A percentile compares a stretch with the other conserved stretches of the same genome.
phyloP scores from a whole-genome alignment of 1,140 invertebrate genomes.

The Pachyrhynchus sulphureomaculatus region DNA sequence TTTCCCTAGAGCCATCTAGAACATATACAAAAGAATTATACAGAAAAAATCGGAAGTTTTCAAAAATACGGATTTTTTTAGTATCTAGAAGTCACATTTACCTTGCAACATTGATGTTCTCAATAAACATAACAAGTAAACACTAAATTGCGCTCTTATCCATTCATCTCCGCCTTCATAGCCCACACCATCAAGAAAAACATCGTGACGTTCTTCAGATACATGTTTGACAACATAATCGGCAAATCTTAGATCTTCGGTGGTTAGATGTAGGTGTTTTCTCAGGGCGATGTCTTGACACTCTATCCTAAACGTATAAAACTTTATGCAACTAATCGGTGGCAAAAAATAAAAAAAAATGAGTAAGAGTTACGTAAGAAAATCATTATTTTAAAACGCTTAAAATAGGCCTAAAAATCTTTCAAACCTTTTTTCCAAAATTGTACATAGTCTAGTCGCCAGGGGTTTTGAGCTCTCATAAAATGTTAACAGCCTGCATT shows the following conservation, averaged over 20 bases:
- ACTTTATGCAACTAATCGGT: too few species aligned
- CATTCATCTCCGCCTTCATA: constrained; percentile 95
- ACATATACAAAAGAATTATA: constrained; percentile 28
- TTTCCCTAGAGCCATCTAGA: constrained; percentile 70
- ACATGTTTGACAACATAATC: constrained; percentile 91
- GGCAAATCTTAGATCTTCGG: constrained; percentile 93
- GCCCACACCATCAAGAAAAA: constrained; percentile 74
- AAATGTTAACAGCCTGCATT: too few species aligned
- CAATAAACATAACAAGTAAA: constrained; percentile 87
- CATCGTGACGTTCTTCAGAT: constrained; percentile 74
- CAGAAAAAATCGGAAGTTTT: not conserved
- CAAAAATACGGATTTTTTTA: too few species aligned
- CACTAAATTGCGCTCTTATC: constrained; percentile 92
- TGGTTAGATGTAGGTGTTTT: constrained; percentile 82
- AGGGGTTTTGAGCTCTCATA: too few species aligned
- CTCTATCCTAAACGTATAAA: constrained; percentile 81
- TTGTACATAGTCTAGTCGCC: too few species aligned
- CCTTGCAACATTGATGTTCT: constrained; percentile 78
- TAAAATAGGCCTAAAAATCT: too few species aligned
- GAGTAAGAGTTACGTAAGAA: too few species aligned
- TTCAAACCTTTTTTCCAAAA: too few species aligned
- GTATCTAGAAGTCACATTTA: too few species aligned
- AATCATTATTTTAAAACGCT: too few species aligned
- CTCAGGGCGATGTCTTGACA: constrained; percentile 82
- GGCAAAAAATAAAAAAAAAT: too few species aligned